Percentiles rank a stretch among this genome's conserved stretches.
Evolutionary conservation across 2,797 vertebrate genomes (phyloP).

Genomic region (Takifugu rubripes): DNA sequence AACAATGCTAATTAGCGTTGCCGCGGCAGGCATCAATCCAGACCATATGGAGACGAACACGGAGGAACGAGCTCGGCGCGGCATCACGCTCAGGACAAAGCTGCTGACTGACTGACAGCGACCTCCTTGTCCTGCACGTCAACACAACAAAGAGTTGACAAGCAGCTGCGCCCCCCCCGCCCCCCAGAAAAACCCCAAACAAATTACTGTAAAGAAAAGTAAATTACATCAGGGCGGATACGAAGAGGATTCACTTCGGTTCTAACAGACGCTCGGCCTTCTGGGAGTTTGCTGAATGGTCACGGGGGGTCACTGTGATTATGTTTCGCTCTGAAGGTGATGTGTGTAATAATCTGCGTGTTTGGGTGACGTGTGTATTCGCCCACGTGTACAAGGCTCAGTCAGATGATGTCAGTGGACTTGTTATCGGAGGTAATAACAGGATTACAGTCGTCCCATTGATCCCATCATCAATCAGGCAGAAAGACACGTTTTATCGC

Average conservation of each 20-base stretch:
- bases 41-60: slow-evolving; percentile 37
- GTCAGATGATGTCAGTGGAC: slow-evolving; percentile 32
- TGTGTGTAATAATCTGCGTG: slow-evolving; percentile 24
- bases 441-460: neutral
- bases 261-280: slow-evolving; percentile 26
- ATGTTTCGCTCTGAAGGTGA: slow-evolving; percentile 28
- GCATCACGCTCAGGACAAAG: slow-evolving; percentile 32
- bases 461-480: slow-evolving; percentile 7
- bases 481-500: neutral
- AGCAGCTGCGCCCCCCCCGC: slow-evolving; percentile 42
- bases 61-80: slow-evolving; percentile 16
- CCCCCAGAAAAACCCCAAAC: slow-evolving; percentile 7
- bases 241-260: slow-evolving; percentile 15
- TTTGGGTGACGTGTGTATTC: slow-evolving; percentile 14
- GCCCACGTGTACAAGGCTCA: slow-evolving; percentile 35
- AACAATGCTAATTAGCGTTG: slow-evolving; percentile 5
- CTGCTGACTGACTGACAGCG: slow-evolving; percentile 40
- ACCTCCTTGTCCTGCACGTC: slow-evolving; percentile 52
- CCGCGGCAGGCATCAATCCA: slow-evolving; percentile 11
- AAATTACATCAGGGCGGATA: slow-evolving; percentile 54
- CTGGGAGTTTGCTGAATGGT: slow-evolving; percentile 35
- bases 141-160: slow-evolving; percentile 58
- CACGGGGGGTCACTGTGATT: slow-evolving; percentile 26
- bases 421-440: slow-evolving; percentile 13
- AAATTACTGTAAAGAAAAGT: slow-evolving; percentile 57